Percentiles rank a stretch among this genome's conserved stretches.
Conservation (phyloP, 2,888 invertebrate species). For the Drosophila pseudotalamancana region DNA sequence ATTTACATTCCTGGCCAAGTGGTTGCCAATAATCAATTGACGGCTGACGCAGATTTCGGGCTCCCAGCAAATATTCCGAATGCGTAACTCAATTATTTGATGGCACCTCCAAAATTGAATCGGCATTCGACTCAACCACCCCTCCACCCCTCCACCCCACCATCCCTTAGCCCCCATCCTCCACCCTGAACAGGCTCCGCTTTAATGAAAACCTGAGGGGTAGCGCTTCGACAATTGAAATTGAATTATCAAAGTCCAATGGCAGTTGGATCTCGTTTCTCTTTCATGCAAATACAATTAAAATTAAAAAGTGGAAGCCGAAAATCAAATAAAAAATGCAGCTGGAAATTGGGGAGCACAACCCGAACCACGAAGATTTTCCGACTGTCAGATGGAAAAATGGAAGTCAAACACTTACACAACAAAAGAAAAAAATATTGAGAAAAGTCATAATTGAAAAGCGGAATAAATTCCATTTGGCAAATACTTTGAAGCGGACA, state of each 20-base stretch:
- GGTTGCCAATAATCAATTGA: constrained; percentile 16
- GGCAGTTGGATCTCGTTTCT: constrained; percentile 29
- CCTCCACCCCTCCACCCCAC: background rate
- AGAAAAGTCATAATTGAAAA: constrained; percentile 41
- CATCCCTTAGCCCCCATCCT: background rate
- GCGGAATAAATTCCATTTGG: no score
- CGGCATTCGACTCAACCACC: constrained; percentile 35
- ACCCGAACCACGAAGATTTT: no score
- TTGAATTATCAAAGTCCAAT: constrained; percentile 69
- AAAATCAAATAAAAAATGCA: constrained; percentile 25
- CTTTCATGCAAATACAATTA: constrained; percentile 55
- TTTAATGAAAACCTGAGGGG: constrained; percentile 17
- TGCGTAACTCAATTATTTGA: constrained; percentile 68
- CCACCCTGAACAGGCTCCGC: constrained; percentile 22
- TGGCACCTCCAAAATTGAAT: constrained; percentile 69
- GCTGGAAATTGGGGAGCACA: background rate
- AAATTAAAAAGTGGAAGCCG: constrained; percentile 50
- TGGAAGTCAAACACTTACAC: constrained; percentile 20
- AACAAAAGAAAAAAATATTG: constrained; percentile 43
- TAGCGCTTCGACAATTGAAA: constrained; percentile 60
- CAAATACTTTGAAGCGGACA: no score
- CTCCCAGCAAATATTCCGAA: no score
- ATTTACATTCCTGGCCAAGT: constrained; percentile 15
- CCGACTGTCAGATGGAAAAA: constrained; percentile 3
- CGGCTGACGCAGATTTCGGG: constrained; percentile 2